Evolutionary conservation across 1,140 invertebrate genomes (phyloP).

Genomic region (Manduca sexta): DNA sequence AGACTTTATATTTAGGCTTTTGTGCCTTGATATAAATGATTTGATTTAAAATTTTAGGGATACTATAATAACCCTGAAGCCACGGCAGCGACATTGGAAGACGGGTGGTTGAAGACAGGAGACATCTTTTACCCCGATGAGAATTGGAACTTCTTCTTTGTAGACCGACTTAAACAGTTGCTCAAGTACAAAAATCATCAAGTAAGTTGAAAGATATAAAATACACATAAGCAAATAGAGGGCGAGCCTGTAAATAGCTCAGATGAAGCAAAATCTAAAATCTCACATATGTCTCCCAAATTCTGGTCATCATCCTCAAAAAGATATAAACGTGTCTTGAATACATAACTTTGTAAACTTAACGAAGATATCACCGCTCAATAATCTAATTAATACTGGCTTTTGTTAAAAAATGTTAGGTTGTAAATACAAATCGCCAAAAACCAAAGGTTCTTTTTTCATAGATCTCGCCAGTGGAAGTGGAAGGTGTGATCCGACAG

Average conservation of each 20-base stretch:
- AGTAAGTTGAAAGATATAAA: conserved; percentile 1
- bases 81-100: conserved; percentile 75
- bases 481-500: conserved; percentile 76
- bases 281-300: too few species aligned
- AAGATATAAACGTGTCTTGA: too few species aligned
- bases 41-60: too few species aligned
- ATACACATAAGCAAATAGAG: too few species aligned
- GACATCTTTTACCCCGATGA: conserved; percentile 78
- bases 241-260: too few species aligned
- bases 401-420: too few species aligned
- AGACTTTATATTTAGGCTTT: background rate
- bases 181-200: conserved; percentile 19
- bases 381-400: too few species aligned
- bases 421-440: too few species aligned
- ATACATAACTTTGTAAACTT: too few species aligned
- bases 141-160: conserved; percentile 74
- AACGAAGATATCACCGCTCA: too few species aligned
- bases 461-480: conserved; percentile 41
- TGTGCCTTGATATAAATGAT: background rate
- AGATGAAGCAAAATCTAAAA: too few species aligned
- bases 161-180: conserved; percentile 79
- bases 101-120: conserved; percentile 80
- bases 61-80: conserved; percentile 73
- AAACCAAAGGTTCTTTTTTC: conserved; percentile 31
- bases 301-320: too few species aligned